Base-by-base conservation (phyloP, 2,113 vertebrate species). In the Zootoca vivipara region DNA sequence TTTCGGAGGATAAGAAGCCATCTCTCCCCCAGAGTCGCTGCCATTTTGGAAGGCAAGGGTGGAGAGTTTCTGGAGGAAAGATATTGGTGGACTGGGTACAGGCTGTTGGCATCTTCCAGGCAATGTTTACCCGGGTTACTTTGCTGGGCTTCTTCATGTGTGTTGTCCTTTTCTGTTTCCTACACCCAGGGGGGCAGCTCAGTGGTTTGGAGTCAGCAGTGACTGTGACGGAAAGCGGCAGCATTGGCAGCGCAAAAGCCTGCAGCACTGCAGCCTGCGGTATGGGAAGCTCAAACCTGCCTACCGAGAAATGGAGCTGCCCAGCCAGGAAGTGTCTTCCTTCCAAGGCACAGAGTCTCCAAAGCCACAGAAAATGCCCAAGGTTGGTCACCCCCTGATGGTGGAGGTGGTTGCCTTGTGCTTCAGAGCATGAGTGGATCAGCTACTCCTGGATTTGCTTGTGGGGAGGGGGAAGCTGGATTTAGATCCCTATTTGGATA, bases 141-240 rank as follows among this genome's bases (percentile, higher is more conserved):
- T 52, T 46, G 10, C 33, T 24, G 18, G 35, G 46, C n/a, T 40
- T 35, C 26, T 13, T 67, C 52, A 24, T 26, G 6, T 24, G 56
- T 15, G 35, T 33, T 52, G 79, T 46, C 16, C 26, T 22, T 26
- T 28, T 24, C 28, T 64, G 64, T 58, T 8, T 62, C 5, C 40
- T 62, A 6, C 20, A 52, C 38, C 46, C 91, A 99, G 99, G 93
- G 96, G 97, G 75, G 98, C 98, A 0, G 99, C 99, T 0, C 97
- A 99, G 90, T 99, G 99, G 99, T 99, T 99, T 0, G 99, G 99
- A 0, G 96, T 99, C 69, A 98, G 98, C 40, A 94, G 96, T 1
- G 98, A 98, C 96, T 97, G 97, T 95, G 98, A 99, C 85, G 97
- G 94, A 16, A 97, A 98, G 92, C 97, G 98, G n/a, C 98, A 99